Evolutionary conservation across 1,140 invertebrate species (phyloP).

Genomic region (Tachypleus tridentatus): DNA sequence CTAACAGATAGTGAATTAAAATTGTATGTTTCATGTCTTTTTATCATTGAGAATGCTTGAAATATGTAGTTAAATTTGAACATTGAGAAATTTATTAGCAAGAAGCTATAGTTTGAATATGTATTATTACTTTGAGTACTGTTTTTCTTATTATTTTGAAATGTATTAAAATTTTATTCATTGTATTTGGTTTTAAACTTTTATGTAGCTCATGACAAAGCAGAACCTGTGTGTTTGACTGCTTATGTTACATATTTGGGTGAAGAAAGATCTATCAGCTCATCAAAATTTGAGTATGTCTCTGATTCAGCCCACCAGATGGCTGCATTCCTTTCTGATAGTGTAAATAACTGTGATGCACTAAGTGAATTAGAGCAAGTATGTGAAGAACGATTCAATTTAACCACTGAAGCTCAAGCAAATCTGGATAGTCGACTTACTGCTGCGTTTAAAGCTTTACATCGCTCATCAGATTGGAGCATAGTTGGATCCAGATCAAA

Average conservation of each 20-base stretch:
- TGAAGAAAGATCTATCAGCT: conserved; percentile 6
- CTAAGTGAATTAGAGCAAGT: conserved; percentile 8
- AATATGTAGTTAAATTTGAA: too few species aligned
- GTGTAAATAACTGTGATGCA: conserved; percentile 5
- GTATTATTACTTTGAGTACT: too few species aligned
- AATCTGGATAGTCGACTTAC: conserved; percentile 10
- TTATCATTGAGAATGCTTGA: too few species aligned
- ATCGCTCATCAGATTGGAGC: conserved; percentile 14
- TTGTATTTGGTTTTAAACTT: background rate
- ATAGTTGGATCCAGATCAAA: conserved; percentile 11
- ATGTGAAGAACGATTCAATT: conserved; percentile 5
- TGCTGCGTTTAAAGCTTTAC: conserved; percentile 9
- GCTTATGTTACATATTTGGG: background rate
- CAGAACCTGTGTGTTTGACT: conserved; percentile 10
- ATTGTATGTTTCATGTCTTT: too few species aligned
- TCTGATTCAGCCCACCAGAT: conserved; percentile 14
- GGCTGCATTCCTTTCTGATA: conserved; percentile 10
- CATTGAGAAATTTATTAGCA: too few species aligned
- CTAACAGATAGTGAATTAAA: too few species aligned
- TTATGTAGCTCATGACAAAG: conserved; percentile 9
- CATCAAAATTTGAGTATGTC: conserved; percentile 12
- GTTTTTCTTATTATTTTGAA: too few species aligned
- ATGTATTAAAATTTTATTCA: too few species aligned
- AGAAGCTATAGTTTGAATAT: too few species aligned
- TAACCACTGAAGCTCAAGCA: conserved; percentile 1